Evolutionary conservation across 2,888 invertebrate species (phyloP).

Genomic region (Rotaria sp.): DNA sequence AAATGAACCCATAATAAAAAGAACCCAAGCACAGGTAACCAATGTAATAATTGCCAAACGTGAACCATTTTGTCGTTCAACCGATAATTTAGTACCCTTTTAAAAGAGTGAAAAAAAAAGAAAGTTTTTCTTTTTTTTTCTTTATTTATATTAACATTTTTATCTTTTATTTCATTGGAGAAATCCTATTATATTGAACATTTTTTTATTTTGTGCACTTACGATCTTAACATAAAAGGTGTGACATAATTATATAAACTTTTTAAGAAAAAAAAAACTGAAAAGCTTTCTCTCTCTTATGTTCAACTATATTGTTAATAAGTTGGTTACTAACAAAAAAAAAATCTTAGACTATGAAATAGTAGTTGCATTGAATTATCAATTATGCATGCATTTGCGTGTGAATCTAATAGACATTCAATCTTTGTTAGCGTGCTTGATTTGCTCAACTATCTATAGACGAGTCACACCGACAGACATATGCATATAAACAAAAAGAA

Average conservation of each 20-base stretch:
- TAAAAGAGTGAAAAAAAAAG: background rate
- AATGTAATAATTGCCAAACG: background rate
- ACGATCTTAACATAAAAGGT: background rate
- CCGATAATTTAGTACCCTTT: background rate
- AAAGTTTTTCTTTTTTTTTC: background rate
- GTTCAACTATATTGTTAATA: background rate
- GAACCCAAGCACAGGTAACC: background rate
- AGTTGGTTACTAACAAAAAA: background rate
- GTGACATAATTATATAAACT: background rate
- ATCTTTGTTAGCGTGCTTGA: constrained; percentile 14
- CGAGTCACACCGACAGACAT: background rate
- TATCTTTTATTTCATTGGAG: background rate
- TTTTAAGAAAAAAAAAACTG: background rate
- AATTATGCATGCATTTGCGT: constrained; percentile 26
- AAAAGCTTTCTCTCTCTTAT: background rate
- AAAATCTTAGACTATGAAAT: background rate
- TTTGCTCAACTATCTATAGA: background rate
- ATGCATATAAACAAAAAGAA: background rate
- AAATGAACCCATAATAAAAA: background rate
- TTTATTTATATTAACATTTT: background rate
- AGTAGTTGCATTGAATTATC: background rate
- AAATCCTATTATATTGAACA: background rate
- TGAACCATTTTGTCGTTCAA: constrained; percentile 11
- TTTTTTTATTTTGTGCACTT: background rate
- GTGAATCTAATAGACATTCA: constrained; percentile 23